phyloP scores from a whole-genome alignment of 2,888 invertebrate genomes.

The Synergus japonicus region DNA sequence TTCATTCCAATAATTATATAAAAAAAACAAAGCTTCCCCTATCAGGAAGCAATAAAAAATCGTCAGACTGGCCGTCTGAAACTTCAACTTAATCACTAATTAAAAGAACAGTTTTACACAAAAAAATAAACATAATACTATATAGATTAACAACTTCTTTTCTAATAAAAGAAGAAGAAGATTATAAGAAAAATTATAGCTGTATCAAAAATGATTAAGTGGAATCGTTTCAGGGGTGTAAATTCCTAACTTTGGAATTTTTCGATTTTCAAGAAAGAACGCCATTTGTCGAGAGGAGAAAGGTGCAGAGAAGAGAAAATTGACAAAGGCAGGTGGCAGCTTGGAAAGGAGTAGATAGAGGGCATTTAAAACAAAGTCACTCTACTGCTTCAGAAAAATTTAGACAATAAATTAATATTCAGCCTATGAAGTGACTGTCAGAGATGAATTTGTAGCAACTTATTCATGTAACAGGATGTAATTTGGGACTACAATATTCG shows the following conservation, averaged over 20 bases:
- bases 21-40: too few species aligned
- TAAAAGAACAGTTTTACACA: neutral
- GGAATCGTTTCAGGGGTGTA: too few species aligned
- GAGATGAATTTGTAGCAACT: constrained; percentile 20
- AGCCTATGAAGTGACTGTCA: neutral
- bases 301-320: too few species aligned
- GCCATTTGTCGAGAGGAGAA: neutral
- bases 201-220: neutral
- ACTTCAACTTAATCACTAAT: too few species aligned
- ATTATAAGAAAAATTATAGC: neutral
- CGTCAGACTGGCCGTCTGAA: too few species aligned
- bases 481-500: constrained; percentile 31
- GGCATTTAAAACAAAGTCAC: too few species aligned
- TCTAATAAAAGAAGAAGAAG: neutral
- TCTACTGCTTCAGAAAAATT: too few species aligned
- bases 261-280: neutral
- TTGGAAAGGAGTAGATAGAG: too few species aligned
- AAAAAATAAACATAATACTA: neutral
- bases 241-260: neutral
- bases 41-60: too few species aligned
- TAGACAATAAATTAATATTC: too few species aligned
- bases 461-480: constrained; percentile 13
- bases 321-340: too few species aligned
- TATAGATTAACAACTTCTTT: neutral
- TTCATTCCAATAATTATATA: too few species aligned